Percentiles rank a stretch among this genome's conserved stretches.
Evolutionary conservation across 2,888 invertebrate genomes (phyloP).

Genomic region (Dolomedes plantarius): DNA sequence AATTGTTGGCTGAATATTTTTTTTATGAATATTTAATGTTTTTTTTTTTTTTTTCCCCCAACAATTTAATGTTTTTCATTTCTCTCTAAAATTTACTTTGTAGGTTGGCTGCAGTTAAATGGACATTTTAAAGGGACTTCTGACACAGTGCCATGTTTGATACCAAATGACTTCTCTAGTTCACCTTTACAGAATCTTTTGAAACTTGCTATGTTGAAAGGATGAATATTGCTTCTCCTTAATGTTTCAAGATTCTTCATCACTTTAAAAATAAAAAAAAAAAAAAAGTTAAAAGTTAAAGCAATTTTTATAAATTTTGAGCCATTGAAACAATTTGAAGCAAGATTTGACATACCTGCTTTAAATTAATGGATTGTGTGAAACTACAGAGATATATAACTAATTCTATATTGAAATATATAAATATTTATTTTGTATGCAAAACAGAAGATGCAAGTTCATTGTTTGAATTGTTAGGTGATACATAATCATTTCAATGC

Average conservation of each 20-base stretch:
- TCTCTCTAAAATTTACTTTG: neutral
- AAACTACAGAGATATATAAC: conserved; percentile 28
- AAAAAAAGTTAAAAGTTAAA: neutral
- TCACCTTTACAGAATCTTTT: conserved; percentile 25
- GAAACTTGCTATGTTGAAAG: conserved; percentile 1
- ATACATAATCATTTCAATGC: conserved; percentile 50
- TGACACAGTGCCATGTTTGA: conserved; percentile 70
- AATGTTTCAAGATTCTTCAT: conserved; percentile 12
- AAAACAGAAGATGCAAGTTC: conserved; percentile 21
- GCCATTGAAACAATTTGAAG: neutral
- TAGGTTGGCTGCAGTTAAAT: conserved; percentile 50
- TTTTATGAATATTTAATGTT: too few species aligned
- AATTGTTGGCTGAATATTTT: too few species aligned
- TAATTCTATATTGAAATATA: conserved; percentile 56
- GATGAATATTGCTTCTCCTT: neutral
- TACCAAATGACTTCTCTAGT: conserved; percentile 60
- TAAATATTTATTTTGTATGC: conserved; percentile 63
- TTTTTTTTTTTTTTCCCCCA: too few species aligned
- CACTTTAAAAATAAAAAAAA: neutral
- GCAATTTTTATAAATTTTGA: conserved; percentile 5
- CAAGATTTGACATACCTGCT: neutral
- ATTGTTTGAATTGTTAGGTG: conserved; percentile 18
- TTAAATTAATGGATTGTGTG: neutral
- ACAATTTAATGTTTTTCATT: too few species aligned
- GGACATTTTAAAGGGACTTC: conserved; percentile 62